These are phyloP conservation scores for Otus sunia DNA, from an alignment of 2,113 vertebrate species.

Conservation along the genomic window DNA sequence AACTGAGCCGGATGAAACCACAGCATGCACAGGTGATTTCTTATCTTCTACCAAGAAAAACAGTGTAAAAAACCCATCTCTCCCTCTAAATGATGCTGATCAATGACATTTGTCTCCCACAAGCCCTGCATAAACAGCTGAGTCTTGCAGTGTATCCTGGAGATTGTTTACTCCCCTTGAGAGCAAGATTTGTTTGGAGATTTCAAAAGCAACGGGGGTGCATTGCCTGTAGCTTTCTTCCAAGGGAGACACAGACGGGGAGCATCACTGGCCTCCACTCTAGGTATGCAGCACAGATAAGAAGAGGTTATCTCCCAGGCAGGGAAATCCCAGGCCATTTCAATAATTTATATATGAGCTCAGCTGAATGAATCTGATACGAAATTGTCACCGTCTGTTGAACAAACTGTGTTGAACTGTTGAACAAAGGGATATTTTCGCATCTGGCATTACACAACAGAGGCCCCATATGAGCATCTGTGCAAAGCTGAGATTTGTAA, in stretches of 20 bases:
- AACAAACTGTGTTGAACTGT: constrained; percentile 57
- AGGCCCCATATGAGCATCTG: constrained; percentile 35
- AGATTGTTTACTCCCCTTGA: neutral
- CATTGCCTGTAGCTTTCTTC: neutral
- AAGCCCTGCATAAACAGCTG: neutral
- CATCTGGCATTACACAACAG: constrained; percentile 25
- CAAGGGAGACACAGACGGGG: neutral
- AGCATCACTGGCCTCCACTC: neutral
- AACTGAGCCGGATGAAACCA: neutral
- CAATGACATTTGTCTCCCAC: neutral
- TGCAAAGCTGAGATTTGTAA: neutral
- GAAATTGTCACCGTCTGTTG: constrained; percentile 63
- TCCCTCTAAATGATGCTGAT: neutral
- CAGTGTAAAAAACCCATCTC: rapidly evolving
- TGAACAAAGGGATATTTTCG: constrained; percentile 54
- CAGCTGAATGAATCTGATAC: constrained; percentile 4
- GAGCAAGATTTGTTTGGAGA: neutral
- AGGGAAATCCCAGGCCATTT: constrained; percentile 49
- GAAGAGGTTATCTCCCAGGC: constrained; percentile 11
- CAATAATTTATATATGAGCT: constrained; percentile 45
- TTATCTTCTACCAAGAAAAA: neutral
- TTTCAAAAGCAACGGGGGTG: neutral
- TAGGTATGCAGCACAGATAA: neutral
- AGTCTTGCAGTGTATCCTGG: neutral
- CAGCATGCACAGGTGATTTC: neutral